Evolutionary conservation across 2,888 invertebrate species (phyloP).

Genomic region (Litoditis marina): DNA sequence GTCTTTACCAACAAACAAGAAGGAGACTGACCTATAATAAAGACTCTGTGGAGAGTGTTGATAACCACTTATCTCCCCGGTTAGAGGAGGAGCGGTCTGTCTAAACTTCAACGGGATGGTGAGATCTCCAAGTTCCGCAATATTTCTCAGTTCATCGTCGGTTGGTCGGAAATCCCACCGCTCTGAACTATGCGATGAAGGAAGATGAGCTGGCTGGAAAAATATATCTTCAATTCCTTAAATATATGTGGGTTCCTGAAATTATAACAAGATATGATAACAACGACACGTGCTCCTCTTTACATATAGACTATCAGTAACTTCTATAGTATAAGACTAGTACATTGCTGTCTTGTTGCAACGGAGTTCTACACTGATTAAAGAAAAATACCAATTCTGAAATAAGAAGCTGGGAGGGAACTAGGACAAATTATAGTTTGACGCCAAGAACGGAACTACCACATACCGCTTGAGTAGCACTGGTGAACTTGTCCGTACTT

Average conservation of each 20-base stretch:
- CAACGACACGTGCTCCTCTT: not conserved
- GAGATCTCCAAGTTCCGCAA: slow-evolving; percentile 70
- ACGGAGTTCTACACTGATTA: too few species aligned
- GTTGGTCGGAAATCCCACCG: slow-evolving; percentile 50
- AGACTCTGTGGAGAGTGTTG: slow-evolving; percentile 15
- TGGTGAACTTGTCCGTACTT: slow-evolving; percentile 72
- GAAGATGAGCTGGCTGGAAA: slow-evolving; percentile 75
- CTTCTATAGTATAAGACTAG: too few species aligned
- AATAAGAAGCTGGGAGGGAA: too few species aligned
- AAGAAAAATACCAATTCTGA: too few species aligned
- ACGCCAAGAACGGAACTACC: not conserved
- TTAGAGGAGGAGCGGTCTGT: slow-evolving; percentile 71
- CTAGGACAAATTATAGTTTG: not conserved
- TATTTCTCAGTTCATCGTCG: slow-evolving; percentile 67
- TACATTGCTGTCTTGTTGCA: too few species aligned
- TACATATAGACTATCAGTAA: not conserved
- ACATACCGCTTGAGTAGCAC: slow-evolving; percentile 15
- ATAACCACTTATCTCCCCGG: too few species aligned
- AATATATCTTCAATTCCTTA: slow-evolving; percentile 67
- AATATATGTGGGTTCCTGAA: not conserved
- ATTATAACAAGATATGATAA: not conserved
- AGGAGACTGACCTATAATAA: slow-evolving; percentile 34
- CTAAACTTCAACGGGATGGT: slow-evolving; percentile 77
- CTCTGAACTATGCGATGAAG: slow-evolving; percentile 73
- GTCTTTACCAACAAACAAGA: too few species aligned